These are phyloP conservation scores for Ctenosaura bakeri DNA, from an alignment of 2,797 vertebrate species.

Conservation along the genomic window DNA sequence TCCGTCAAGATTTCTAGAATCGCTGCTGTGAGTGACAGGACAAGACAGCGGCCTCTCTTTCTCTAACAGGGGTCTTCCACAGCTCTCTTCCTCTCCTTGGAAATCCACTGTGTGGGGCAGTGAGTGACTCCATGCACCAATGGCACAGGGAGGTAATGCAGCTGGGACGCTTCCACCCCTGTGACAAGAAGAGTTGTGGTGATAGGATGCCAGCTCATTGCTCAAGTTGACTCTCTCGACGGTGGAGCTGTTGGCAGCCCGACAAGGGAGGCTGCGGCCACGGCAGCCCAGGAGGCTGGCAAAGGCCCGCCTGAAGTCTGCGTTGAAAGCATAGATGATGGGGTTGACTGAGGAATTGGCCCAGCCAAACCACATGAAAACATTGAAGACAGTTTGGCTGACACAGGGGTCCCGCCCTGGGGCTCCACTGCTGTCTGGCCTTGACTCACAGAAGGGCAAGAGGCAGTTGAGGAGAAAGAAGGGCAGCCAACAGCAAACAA, in stretches of 20 bases:
- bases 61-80: background rate
- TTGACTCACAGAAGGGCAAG: constrained; percentile 83
- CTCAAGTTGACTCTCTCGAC: constrained; percentile 85
- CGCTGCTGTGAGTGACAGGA: constrained; percentile 22
- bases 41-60: constrained; percentile 6
- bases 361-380: constrained; percentile 89
- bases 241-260: constrained; percentile 41
- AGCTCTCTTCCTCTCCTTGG: constrained; percentile 70
- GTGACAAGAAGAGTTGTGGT: constrained; percentile 84
- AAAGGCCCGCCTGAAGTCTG: constrained; percentile 86
- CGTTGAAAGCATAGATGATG: constrained; percentile 88
- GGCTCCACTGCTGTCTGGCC: background rate
- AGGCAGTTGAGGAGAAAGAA: constrained; percentile 89
- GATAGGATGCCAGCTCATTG: constrained; percentile 86
- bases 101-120: constrained; percentile 15
- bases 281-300: constrained; percentile 82
- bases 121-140: constrained; percentile 63
- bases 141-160: constrained; percentile 47
- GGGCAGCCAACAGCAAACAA: constrained; percentile 87
- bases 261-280: constrained; percentile 53
- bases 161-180: constrained; percentile 72
- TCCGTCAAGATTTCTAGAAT: background rate
- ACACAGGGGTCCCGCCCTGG: constrained; percentile 74
- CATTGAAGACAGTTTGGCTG: constrained; percentile 84
- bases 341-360: constrained; percentile 87